Evolutionary conservation across 2,888 invertebrate species (phyloP).

Genomic region (Morpho deidamia): DNA sequence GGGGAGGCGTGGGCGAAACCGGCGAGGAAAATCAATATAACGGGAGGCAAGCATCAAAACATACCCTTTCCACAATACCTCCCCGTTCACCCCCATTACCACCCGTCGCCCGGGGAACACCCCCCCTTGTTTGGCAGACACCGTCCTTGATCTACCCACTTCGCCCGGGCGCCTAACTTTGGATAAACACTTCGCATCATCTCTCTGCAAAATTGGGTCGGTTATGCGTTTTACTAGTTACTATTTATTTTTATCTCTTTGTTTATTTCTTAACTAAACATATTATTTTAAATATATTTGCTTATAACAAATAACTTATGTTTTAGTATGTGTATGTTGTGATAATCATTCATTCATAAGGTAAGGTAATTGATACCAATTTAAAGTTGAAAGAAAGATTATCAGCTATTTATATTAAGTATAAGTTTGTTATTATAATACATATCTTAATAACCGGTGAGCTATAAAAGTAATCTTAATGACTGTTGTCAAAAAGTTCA

Average conservation of each 20-base stretch:
- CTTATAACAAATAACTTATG: no score
- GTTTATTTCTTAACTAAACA: neutral
- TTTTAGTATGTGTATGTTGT: no score
- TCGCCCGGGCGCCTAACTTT: slow-evolving; percentile 65
- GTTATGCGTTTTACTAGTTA: slow-evolving; percentile 53
- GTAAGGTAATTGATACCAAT: no score
- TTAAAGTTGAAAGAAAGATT: no score
- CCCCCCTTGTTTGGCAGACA: slow-evolving; percentile 75
- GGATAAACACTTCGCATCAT: slow-evolving; percentile 70
- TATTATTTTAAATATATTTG: no score
- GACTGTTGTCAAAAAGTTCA: no score
- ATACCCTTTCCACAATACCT: slow-evolving; percentile 44
- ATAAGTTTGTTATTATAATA: no score
- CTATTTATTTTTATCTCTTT: neutral
- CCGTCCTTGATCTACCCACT: slow-evolving; percentile 75
- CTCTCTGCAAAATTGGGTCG: slow-evolving; percentile 70
- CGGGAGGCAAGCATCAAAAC: slow-evolving; percentile 74
- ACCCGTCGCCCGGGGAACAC: slow-evolving; percentile 73
- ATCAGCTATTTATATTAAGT: no score
- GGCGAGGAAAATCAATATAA: slow-evolving; percentile 73
- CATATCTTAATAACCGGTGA: no score
- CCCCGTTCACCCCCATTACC: slow-evolving; percentile 39
- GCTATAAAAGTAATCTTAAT: no score
- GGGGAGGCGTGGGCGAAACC: slow-evolving; percentile 47
- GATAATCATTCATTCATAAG: no score